These are phyloP conservation scores for Aspiorhynchus laticeps DNA, from an alignment of 2,113 vertebrate genomes.

Conservation along the genomic window DNA sequence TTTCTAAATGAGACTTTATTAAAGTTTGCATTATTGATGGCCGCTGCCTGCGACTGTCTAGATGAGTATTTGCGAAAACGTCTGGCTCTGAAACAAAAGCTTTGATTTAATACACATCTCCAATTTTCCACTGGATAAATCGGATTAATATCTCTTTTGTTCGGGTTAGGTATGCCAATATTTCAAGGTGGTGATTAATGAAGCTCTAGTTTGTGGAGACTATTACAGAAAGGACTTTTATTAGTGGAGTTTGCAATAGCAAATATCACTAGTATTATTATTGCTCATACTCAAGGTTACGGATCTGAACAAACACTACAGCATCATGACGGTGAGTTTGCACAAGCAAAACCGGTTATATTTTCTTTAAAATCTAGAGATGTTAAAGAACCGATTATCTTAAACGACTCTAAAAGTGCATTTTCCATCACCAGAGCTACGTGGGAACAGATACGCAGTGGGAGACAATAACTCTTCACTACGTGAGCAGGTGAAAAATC, in stretches of 20 bases:
- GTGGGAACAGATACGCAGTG: not conserved
- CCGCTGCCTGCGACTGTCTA: not conserved
- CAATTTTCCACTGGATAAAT: conserved; percentile 9
- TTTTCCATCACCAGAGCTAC: not conserved
- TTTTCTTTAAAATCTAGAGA: not conserved
- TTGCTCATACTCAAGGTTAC: not conserved
- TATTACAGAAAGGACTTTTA: not conserved
- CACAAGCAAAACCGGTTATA: not conserved
- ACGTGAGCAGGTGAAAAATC: not conserved
- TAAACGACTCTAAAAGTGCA: not conserved
- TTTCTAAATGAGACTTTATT: conserved; percentile 25
- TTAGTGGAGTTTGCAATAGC: not conserved
- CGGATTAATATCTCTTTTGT: not conserved
- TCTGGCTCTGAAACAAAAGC: conserved; percentile 25
- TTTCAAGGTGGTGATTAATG: conserved; percentile 5
- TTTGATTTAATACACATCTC: conserved; percentile 12
- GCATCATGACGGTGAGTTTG: not conserved
- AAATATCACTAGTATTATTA: not conserved
- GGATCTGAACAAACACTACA: not conserved
- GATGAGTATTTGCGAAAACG: conserved; percentile 1
- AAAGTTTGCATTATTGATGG: conserved; percentile 36
- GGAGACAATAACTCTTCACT: conserved; percentile 5
- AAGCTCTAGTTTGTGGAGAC: not conserved
- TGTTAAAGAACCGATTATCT: not conserved
- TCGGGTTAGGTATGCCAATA: not conserved